These are phyloP conservation scores for Diachrysia chrysitis DNA, from an alignment of 2,888 invertebrate genomes.

Conservation along the genomic window DNA sequence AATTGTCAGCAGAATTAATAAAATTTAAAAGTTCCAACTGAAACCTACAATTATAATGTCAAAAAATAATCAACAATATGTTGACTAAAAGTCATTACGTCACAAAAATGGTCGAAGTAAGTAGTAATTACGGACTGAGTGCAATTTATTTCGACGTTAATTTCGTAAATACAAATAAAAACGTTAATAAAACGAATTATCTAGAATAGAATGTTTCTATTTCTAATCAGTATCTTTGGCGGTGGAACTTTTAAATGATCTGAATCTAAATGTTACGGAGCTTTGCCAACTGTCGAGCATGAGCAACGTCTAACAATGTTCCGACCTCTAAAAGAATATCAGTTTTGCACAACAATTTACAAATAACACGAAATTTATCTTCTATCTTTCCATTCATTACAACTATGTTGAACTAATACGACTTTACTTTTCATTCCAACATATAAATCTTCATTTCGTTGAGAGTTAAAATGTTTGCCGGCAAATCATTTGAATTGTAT, in stretches of 20 bases:
- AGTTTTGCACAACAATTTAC: conserved; percentile 57
- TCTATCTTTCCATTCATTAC: neutral
- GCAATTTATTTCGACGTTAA: neutral
- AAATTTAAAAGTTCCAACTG: too few species aligned
- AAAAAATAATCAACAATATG: neutral
- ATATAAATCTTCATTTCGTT: neutral
- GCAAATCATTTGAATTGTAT: conserved; percentile 6
- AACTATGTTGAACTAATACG: conserved; percentile 10
- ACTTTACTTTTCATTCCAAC: neutral
- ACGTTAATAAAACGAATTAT: conserved; percentile 48
- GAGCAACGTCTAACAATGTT: conserved; percentile 71
- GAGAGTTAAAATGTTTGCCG: neutral
- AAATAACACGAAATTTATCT: conserved; percentile 30
- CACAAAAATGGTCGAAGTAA: neutral
- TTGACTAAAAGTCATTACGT: neutral
- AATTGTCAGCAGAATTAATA: too few species aligned
- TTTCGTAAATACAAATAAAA: conserved; percentile 19
- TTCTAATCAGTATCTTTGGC: conserved; percentile 69
- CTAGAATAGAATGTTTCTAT: conserved; percentile 72
- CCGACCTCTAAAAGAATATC: conserved; percentile 62
- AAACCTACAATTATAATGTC: neutral
- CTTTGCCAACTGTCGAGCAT: conserved; percentile 79
- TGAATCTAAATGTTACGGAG: conserved; percentile 75
- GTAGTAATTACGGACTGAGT: neutral
- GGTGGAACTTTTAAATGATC: conserved; percentile 72